A percentile compares a stretch with the other conserved stretches of the same genome.
Evolutionary conservation across 1,140 invertebrate species (phyloP).

Genomic region (Drosophila rhopaloa): DNA sequence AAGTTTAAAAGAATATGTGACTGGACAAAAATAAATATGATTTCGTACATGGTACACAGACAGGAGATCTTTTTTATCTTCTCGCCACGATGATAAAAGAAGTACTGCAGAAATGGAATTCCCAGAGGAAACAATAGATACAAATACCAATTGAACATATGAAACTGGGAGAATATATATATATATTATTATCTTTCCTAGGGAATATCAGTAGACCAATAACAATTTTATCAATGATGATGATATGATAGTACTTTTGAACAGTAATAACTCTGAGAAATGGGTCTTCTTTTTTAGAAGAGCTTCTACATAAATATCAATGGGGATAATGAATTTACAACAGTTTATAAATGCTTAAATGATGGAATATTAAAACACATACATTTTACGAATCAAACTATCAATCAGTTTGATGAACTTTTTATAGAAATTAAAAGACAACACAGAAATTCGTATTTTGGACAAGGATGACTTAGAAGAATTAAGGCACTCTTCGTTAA

Average conservation of each 20-base stretch:
- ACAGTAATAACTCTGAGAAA: background rate
- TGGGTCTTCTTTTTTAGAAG: background rate
- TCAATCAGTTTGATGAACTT: too few relatives aligned
- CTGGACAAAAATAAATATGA: background rate
- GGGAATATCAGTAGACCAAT: conserved; percentile 25
- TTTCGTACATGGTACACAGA: conserved; percentile 5
- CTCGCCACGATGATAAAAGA: background rate
- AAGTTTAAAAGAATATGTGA: background rate
- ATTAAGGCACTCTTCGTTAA: background rate
- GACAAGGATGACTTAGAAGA: conserved; percentile 4
- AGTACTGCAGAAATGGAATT: conserved; percentile 16
- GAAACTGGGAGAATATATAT: too few relatives aligned
- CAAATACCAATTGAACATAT: conserved; percentile 3
- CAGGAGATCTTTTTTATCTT: conserved; percentile 11
- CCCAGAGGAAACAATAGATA: conserved; percentile 13
- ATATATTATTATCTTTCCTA: background rate
- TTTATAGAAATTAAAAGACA: too few relatives aligned
- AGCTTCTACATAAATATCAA: too few relatives aligned
- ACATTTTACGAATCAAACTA: too few relatives aligned
- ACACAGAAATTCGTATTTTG: background rate
- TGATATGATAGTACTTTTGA: conserved; percentile 4
- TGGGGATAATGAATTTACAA: too few relatives aligned
- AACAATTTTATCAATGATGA: conserved; percentile 12
- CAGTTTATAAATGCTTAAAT: too few relatives aligned
- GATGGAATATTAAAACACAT: too few relatives aligned